Percentiles rank a stretch among this genome's conserved stretches.
phyloP scores from a whole-genome alignment of 2,888 invertebrate genomes.

The Apodemia hepburni region DNA sequence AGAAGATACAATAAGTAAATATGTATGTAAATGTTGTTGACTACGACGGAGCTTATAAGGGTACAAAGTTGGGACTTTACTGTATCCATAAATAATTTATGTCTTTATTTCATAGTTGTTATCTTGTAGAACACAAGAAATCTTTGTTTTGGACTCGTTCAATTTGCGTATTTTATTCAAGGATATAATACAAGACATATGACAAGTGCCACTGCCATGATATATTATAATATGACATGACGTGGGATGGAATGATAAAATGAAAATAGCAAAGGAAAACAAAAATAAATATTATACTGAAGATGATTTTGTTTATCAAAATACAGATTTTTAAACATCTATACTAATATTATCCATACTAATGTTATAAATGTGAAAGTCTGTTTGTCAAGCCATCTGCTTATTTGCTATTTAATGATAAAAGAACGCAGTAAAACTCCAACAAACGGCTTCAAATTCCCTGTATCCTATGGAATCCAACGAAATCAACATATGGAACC shows the following conservation, averaged over 20 bases:
- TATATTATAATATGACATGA: not conserved
- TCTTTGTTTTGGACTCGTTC: not conserved
- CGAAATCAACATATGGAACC: too few relatives aligned
- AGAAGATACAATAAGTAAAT: not conserved
- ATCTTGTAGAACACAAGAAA: not conserved
- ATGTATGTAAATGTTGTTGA: not conserved
- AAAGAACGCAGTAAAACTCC: too few relatives aligned
- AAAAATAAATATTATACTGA: not conserved
- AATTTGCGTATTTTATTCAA: not conserved
- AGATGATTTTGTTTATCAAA: not conserved
- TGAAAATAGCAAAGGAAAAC: not conserved
- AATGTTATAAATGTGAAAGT: too few relatives aligned
- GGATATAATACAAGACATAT: not conserved
- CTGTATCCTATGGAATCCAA: too few relatives aligned
- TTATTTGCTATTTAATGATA: too few relatives aligned
- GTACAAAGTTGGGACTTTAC: not conserved
- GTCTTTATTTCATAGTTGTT: not conserved
- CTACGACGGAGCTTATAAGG: not conserved
- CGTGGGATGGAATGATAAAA: not conserved
- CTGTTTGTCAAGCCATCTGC: too few relatives aligned
- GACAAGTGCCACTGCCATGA: not conserved
- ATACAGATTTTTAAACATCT: not conserved
- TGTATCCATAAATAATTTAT: not conserved
- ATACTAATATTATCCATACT: too few relatives aligned
- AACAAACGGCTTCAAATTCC: too few relatives aligned